Evolutionary conservation across 2,888 invertebrate genomes (phyloP).

Genomic region (Phalera bucephala): DNA sequence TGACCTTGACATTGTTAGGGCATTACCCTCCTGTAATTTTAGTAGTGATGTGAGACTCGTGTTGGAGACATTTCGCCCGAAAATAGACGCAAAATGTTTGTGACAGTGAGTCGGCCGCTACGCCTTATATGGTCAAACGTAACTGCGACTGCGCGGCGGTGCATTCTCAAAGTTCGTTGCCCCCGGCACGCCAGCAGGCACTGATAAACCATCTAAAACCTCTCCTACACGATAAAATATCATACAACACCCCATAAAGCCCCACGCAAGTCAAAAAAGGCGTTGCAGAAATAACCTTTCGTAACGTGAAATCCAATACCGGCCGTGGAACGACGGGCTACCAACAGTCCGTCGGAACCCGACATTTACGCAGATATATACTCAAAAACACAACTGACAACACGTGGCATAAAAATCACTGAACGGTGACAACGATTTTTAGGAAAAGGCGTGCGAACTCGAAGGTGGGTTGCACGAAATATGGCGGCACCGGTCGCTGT

Average conservation of each 20-base stretch:
- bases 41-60: conserved; percentile 28
- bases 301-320: conserved; percentile 80
- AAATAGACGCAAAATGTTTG: conserved; percentile 60
- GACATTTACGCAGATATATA: conserved; percentile 30
- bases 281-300: conserved; percentile 71
- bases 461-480: conserved; percentile 74
- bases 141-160: conserved; percentile 76
- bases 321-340: conserved; percentile 37
- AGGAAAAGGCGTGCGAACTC: conserved; percentile 79
- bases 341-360: conserved; percentile 26
- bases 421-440: conserved; percentile 75
- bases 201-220: conserved; percentile 46
- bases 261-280: conserved; percentile 69
- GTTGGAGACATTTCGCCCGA: conserved; percentile 43
- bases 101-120: conserved; percentile 61
- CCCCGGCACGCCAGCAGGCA: conserved; percentile 48
- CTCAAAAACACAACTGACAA: conserved; percentile 49
- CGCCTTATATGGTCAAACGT: conserved; percentile 77
- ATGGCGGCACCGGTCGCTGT: conserved; percentile 80
- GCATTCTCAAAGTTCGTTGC: conserved; percentile 76
- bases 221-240: conserved; percentile 26
- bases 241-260: conserved; percentile 27
- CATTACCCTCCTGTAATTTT: conserved; percentile 49
- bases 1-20: conserved; percentile 67
- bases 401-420: conserved; percentile 81